phyloP scores from a whole-genome alignment of 1,140 invertebrate genomes.

The Macrosteles quadrilineatus region DNA sequence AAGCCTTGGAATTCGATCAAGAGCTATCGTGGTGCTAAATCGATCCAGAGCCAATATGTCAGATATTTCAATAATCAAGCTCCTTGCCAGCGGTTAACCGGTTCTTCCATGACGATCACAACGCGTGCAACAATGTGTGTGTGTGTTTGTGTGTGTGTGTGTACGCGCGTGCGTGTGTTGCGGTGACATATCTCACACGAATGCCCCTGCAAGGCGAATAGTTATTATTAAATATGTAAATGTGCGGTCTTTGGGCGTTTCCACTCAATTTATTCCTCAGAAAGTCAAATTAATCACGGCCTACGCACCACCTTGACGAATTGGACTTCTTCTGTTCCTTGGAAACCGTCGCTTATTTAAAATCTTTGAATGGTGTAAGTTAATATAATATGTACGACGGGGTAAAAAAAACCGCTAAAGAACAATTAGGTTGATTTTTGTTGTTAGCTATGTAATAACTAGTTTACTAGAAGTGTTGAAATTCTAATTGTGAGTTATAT shows the following conservation, averaged over 20 bases:
- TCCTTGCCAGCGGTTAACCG: not conserved
- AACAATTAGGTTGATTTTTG: no score
- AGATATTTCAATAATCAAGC: conserved; percentile 9
- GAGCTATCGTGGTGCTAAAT: not conserved
- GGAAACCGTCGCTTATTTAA: no score
- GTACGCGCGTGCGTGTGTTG: not conserved
- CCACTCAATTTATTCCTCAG: not conserved
- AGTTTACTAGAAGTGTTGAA: no score
- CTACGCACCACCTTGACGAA: not conserved
- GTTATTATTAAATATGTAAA: conserved; percentile 1
- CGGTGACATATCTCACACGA: conserved; percentile 1
- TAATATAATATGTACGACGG: no score
- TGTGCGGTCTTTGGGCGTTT: conserved; percentile 9
- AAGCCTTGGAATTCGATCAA: not conserved
- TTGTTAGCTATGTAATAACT: no score
- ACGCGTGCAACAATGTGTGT: not conserved
- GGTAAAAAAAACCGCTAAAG: no score
- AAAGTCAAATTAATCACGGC: conserved; percentile 5
- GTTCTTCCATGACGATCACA: not conserved
- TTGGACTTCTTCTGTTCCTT: no score
- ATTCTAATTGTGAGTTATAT: no score
- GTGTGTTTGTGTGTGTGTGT: not conserved
- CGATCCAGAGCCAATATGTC: not conserved
- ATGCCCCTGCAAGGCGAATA: not conserved
- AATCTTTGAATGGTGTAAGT: no score